Evolutionary conservation across 2,797 vertebrate genomes (phyloP).

Genomic region (Lithobates sylvaticus): DNA sequence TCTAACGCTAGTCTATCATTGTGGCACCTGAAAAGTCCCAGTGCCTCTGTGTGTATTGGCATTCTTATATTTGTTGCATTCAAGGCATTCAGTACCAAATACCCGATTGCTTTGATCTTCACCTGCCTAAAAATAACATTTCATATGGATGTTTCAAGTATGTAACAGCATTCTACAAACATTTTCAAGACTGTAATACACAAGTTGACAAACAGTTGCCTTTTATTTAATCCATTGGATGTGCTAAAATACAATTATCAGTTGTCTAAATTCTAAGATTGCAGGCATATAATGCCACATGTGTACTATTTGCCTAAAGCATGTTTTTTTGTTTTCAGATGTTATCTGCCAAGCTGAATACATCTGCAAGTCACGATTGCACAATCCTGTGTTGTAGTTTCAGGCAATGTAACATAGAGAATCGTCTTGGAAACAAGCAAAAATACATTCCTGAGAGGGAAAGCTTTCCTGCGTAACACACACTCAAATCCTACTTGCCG

Average conservation of each 20-base stretch:
- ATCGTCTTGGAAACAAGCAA: conserved; percentile 45
- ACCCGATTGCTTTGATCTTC: no score
- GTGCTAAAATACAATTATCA: conserved; percentile 17
- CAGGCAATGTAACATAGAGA: conserved; percentile 26
- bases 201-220: neutral
- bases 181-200: neutral
- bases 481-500: conserved; percentile 18
- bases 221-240: conserved; percentile 18
- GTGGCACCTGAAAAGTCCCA: no score
- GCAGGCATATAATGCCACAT: neutral
- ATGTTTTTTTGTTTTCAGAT: conserved; percentile 41
- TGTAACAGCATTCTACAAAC: conserved; percentile 23
- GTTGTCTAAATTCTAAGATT: conserved; percentile 29
- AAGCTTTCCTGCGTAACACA: conserved; percentile 34
- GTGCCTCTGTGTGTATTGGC: no score
- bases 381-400: conserved; percentile 60
- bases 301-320: conserved; percentile 34
- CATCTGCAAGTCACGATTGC: conserved; percentile 53
- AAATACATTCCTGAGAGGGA: conserved; percentile 51
- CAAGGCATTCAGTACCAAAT: no score
- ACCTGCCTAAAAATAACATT: neutral
- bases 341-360: conserved; percentile 39
- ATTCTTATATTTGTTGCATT: no score
- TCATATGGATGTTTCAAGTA: neutral
- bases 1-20: no score